phyloP scores from a whole-genome alignment of 2,797 vertebrate species.

The Acridotheres tristis region DNA sequence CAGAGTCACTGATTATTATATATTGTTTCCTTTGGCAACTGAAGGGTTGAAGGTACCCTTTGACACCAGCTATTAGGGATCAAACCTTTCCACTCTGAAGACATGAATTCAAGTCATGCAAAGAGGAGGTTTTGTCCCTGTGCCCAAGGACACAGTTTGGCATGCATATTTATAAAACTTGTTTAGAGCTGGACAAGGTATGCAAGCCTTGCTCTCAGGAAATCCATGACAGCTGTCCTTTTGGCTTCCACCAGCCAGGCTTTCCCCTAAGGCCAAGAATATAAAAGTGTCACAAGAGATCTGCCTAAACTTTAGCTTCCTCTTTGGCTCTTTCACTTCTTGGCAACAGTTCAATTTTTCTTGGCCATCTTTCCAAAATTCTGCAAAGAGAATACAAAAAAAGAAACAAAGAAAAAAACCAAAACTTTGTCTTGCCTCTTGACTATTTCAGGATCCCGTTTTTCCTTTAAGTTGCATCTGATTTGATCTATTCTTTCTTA shows the following conservation, averaged over 20 bases:
- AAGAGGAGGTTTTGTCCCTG: neutral
- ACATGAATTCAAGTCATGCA: neutral
- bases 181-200: neutral
- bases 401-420: neutral
- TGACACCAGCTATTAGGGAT: neutral
- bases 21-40: neutral
- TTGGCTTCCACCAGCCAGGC: neutral
- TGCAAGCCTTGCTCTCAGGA: neutral
- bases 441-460: neutral
- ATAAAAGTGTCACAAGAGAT: neutral
- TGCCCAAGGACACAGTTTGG: slow-evolving; percentile 14
- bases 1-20: neutral
- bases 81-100: neutral
- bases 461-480: neutral
- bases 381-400: neutral
- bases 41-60: neutral
- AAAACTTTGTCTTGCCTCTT: neutral
- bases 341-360: slow-evolving; percentile 23
- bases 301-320: slow-evolving; percentile 28
- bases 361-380: slow-evolving; percentile 2
- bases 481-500: neutral
- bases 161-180: neutral
- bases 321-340: neutral
- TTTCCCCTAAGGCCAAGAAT: neutral
- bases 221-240: slow-evolving; percentile 4